Evolutionary conservation across 2,888 invertebrate species (phyloP).

Genomic region (Chalcosyrphus nemorum): DNA sequence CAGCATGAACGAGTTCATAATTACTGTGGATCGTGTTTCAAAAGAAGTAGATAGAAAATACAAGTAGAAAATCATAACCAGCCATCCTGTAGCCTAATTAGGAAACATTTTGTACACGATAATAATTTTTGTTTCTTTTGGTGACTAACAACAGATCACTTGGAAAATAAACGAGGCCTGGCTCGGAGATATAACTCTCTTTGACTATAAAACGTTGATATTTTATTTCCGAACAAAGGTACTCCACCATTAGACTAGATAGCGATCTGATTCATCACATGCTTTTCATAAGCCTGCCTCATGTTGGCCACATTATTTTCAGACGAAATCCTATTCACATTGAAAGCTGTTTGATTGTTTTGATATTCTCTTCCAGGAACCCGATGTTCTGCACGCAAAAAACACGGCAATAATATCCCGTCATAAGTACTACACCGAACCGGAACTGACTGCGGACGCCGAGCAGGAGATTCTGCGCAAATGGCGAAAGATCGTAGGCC

Average conservation of each 20-base stretch:
- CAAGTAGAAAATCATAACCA: background rate
- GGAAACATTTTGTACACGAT: background rate
- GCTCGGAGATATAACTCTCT: constrained; percentile 52
- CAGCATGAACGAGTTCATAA: too few relatives aligned
- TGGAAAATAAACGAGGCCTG: constrained; percentile 52
- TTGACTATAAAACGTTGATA: constrained; percentile 57
- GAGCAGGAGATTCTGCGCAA: constrained; percentile 91
- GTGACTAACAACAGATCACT: constrained; percentile 49
- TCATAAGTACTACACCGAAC: constrained; percentile 81
- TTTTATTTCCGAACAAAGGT: constrained; percentile 68
- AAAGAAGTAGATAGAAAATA: too few relatives aligned
- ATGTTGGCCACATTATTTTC: constrained; percentile 9
- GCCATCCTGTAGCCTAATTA: background rate
- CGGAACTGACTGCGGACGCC: constrained; percentile 86
- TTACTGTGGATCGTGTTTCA: too few relatives aligned
- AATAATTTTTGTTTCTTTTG: constrained; percentile 25
- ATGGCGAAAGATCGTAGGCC: constrained; percentile 91
- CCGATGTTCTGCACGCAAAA: constrained; percentile 76
- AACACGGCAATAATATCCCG: constrained; percentile 76
- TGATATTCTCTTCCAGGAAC: constrained; percentile 68
- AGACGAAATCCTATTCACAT: background rate
- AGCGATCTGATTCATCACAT: background rate
- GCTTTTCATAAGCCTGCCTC: constrained; percentile 2
- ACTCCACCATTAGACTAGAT: background rate
- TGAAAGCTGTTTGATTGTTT: background rate